Evolutionary conservation across 1,140 invertebrate species (phyloP), one percentile per base, ranked within the genome.

Genomic region (Drosophila lacteicornis): DNA sequence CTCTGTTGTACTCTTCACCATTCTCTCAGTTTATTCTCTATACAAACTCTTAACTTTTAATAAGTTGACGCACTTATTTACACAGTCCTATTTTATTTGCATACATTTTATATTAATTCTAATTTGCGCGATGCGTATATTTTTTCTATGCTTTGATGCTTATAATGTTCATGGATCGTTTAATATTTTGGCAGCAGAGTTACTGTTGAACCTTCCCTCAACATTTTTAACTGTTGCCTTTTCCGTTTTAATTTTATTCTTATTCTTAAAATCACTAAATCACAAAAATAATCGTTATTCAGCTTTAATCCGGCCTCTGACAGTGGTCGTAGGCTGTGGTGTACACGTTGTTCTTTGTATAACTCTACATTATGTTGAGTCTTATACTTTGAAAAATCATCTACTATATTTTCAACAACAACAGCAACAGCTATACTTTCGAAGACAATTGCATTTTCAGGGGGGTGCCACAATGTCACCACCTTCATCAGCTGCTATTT

Each of bases 91-190:
- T 92, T 98, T 98, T 87, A 94, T 98, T 4, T 96, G 96, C 8
- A 94, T 98, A 7, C 97, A 98, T 92, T 92, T 97, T 1, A 94
- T 98, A 43, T 91, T 98, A 12, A 96, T 97, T 4, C 93, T 96
- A 13, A 95, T 98, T 11, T 97, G 97, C 78, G 94, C 96, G 6
- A 93, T 97, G 73, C 94, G 97, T 50, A 97, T 97, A 79, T 96
- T 97, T 79, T 98, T 97, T 87, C 94, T 98, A 55, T 96, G 97
- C 76, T 97, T 97, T 81, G 97, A 98, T 93, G 96, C 97, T 0
- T 98, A 98, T 86, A 98, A 98, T 83, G 95, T 96, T 8, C 95
- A 96, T 63, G 94, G 95, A 45, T 96, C 96, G 1, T 94, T 98
- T 78, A 96, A 96, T 38, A 94, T 95, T n/a, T 95, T 96, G 42